Evolutionary conservation across 2,797 vertebrate species (phyloP), one percentile per base, ranked within the genome.

Genomic region (Zalophus californianus): DNA sequence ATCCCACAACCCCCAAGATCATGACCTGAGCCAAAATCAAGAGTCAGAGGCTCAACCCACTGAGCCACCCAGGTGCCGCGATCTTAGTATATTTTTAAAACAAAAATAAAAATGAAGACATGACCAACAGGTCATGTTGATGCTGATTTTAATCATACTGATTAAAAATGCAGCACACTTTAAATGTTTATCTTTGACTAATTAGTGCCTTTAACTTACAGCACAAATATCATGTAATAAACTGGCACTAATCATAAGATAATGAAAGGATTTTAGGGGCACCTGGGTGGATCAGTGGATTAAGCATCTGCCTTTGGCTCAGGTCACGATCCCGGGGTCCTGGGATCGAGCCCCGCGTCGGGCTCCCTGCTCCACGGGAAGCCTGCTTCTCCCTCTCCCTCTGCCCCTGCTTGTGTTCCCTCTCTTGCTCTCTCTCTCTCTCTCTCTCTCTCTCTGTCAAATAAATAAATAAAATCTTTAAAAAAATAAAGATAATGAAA

Each of bases 101-200:
- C 25, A 66, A 80, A 93, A 75, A 84, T 64, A 35, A 77, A 86
- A 90, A 77, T 15, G 29, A 93, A 70, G 44, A 91, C 44, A 96
- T 80, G 16, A n/a, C 58, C 3, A 15, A 56, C 13, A 35, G 18
- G 3, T 38, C 38, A 38, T 38, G 38, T 38, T 38, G 38, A 38
- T 38, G 38, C 38, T 38, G 38, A 38, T 38, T 38, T 38, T 38
- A 38, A 38, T 38, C 38, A 38, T 38, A 4, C 21, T 92, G 88
- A 21, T 89, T 64, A 68, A 91, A 89, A 89, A 86, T 68, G 4
- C 29, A 64, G 48, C 52, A 5, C 56, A 58, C 44, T 72, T 66
- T 64, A 82, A 89, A 25, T 44, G 64, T 58, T 92, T 85, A 35
- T 50, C 23, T 66, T 91, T 68, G 66, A 86, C n/a, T 50, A 60